Evolutionary conservation across 2,113 vertebrate species (phyloP).

Genomic region (Aptenodytes patagonicus): DNA sequence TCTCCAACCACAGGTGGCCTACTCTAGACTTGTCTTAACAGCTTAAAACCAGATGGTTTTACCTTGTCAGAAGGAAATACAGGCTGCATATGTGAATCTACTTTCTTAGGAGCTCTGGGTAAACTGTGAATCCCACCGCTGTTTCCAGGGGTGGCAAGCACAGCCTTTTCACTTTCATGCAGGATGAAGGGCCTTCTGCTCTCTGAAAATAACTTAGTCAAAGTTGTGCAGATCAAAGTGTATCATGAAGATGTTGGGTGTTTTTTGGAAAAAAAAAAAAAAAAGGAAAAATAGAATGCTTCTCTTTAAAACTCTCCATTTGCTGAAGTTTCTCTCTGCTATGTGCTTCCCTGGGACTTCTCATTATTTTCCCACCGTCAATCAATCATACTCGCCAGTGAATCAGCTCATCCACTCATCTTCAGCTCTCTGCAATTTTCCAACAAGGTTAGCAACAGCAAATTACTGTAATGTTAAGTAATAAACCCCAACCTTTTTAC

Average conservation of each 20-base stretch:
- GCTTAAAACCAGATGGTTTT: neutral
- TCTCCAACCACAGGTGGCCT: neutral
- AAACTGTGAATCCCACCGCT: neutral
- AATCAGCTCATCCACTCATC: neutral
- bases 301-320: neutral
- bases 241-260: neutral
- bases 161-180: neutral
- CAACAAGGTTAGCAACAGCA: neutral
- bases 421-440: neutral
- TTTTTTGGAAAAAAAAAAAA: neutral
- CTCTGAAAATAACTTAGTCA: neutral
- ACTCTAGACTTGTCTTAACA: neutral
- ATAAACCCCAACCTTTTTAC: neutral
- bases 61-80: neutral
- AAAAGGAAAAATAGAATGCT: neutral
- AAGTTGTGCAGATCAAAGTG: neutral
- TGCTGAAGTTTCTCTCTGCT: neutral
- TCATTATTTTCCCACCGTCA: slow-evolving; percentile 1
- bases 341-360: neutral
- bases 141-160: neutral
- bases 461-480: slow-evolving; percentile 15
- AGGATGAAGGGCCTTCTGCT: neutral
- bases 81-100: neutral
- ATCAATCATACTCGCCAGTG: neutral
- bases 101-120: neutral